A percentile compares a stretch with the other conserved stretches of the same genome.
These are phyloP conservation scores for Tetramorium bicarinatum DNA, from an alignment of 2,888 invertebrate genomes.

Conservation along the genomic window DNA sequence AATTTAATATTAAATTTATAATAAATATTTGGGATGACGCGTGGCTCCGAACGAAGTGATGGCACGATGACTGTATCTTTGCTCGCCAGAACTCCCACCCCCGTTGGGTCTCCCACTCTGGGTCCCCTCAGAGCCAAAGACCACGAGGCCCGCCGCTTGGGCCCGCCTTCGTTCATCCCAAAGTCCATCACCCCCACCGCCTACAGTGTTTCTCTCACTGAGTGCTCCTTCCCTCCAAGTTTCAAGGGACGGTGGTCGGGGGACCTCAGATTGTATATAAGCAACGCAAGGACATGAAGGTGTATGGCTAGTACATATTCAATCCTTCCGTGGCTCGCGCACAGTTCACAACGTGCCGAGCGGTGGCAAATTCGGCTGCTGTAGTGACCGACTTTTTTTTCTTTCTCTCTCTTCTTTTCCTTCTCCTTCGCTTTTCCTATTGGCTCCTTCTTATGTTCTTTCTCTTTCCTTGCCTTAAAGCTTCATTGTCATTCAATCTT, in stretches of 20 bases:
- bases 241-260: too few relatives aligned
- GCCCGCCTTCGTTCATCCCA: too few relatives aligned
- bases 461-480: neutral
- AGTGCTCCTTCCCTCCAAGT: too few relatives aligned
- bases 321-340: conserved; percentile 85
- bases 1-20: neutral
- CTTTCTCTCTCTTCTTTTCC: conserved; percentile 48
- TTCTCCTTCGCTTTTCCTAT: neutral
- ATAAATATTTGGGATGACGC: neutral
- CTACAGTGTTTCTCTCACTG: too few relatives aligned
- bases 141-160: too few relatives aligned
- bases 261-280: conserved; percentile 79
- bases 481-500: neutral
- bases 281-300: conserved; percentile 86
- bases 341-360: conserved; percentile 74
- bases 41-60: too few relatives aligned
- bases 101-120: too few relatives aligned
- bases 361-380: conserved; percentile 76
- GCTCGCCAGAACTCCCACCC: too few relatives aligned
- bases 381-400: conserved; percentile 77
- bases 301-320: conserved; percentile 86
- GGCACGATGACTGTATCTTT: too few relatives aligned
- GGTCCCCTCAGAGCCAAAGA: too few relatives aligned
- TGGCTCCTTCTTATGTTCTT: neutral
- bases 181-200: too few relatives aligned